Base-by-base conservation (phyloP, 2,888 invertebrate genomes). In the Tortricodes alternella region DNA sequence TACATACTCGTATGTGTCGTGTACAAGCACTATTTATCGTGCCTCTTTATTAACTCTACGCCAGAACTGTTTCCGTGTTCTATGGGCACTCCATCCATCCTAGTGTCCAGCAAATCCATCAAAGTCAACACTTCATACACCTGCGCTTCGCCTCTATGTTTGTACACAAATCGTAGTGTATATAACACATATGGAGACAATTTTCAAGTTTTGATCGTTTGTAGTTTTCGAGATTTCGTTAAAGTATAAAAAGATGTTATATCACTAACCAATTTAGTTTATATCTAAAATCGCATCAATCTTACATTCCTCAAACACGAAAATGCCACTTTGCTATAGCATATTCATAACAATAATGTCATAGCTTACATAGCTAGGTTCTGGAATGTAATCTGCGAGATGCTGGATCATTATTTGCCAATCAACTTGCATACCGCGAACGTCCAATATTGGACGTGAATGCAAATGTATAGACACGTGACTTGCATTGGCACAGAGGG, bases 331-430 rank as follows among this genome's bases (percentile, higher is more conserved):
- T 2, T n/a, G 29, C 29, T 9, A 29, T 9, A 29, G n/a, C 11
- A 29, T 11, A 29, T 11, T 11, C 11, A 29, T 9, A 11, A 11
- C 29, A 43, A 43, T 51, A 43, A 35, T 7, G 24, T 7, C 15
- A 27, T 37, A 13, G 27, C 27, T 19, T 13, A 1, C 27, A 35
- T 27, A 27, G 21, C 19, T 21, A 4, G 3, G 9, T 1, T 5
- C 6, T 15, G 52, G 52, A 44, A 52, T 52, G 44, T 52, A 13
- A 52, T 52, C 43, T 35, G 13, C 39, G 11, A 18, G 18, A 21
- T 16, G 15, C n/a, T 2, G 32, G 6, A 44, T 37, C 13, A 52
- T 37, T 24, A 52, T 44, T 29, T 35, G 35, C 15, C 19, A 37
- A 52, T 44, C 27, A 8, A 8, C 27, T n/a, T 15, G 23, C 18